phyloP scores from a whole-genome alignment of 2,113 vertebrate genomes.

The Regulus satrapa region DNA sequence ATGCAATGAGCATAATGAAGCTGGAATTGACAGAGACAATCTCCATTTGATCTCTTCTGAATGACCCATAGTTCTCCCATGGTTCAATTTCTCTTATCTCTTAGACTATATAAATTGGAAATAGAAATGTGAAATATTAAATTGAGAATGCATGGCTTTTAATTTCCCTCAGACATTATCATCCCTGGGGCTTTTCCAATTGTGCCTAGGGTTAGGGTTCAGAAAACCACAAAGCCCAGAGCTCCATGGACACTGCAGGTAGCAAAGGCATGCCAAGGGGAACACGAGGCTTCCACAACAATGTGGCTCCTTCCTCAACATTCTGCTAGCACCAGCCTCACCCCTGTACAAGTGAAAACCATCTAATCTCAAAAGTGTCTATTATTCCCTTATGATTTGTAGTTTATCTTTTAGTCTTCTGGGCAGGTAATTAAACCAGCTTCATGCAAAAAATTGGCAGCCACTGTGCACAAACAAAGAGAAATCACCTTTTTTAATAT shows the following conservation, averaged over 20 bases:
- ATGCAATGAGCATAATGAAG: background rate
- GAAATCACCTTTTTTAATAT: background rate
- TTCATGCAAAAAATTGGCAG: background rate
- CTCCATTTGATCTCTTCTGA: background rate
- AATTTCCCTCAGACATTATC: constrained; percentile 27
- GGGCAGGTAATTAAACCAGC: background rate
- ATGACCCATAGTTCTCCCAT: background rate
- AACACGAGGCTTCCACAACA: too few relatives aligned
- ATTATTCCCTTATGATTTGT: background rate
- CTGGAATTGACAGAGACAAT: background rate
- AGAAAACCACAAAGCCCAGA: too few relatives aligned
- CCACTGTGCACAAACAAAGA: background rate
- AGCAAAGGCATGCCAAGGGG: too few relatives aligned
- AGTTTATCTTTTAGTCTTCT: background rate
- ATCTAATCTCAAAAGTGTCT: background rate
- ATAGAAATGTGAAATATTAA: constrained; percentile 30
- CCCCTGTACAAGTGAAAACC: background rate
- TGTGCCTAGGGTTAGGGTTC: too few relatives aligned
- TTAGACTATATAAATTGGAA: constrained; percentile 5
- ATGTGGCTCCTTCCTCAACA: too few relatives aligned
- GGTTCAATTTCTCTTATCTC: background rate
- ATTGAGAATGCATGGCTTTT: background rate
- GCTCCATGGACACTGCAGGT: too few relatives aligned
- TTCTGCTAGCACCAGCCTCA: too few relatives aligned
- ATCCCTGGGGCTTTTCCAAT: too few relatives aligned